Percentiles rank a stretch among this genome's conserved stretches.
Conservation (phyloP, 2,888 invertebrate genomes). For the Ochropleura plecta region DNA sequence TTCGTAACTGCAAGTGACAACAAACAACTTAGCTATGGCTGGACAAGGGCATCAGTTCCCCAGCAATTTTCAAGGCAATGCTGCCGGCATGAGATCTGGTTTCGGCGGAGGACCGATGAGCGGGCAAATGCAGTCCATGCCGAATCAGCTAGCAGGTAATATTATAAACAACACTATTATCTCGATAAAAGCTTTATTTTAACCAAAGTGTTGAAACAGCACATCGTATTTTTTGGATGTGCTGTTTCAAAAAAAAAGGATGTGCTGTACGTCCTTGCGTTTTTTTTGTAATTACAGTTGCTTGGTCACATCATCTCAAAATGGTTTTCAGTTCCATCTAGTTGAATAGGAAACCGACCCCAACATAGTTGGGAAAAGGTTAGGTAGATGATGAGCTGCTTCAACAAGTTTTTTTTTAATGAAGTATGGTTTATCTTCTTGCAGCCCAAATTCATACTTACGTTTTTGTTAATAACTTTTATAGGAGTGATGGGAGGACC, state of each 20-base stretch:
- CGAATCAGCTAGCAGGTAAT: constrained; percentile 90
- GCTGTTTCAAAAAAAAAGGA: too few relatives aligned
- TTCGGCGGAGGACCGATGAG: constrained; percentile 91
- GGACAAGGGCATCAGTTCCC: constrained; percentile 94
- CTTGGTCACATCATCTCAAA: background rate
- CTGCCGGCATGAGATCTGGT: constrained; percentile 91
- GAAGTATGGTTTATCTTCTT: background rate
- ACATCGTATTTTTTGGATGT: too few relatives aligned
- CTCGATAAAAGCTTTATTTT: too few relatives aligned
- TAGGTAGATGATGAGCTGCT: background rate
- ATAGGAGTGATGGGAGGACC: constrained; percentile 90
- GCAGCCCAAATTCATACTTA: background rate
- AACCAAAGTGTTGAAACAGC: too few relatives aligned
- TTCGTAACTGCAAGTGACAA: background rate
- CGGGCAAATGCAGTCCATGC: constrained; percentile 91
- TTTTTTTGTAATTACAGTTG: background rate
- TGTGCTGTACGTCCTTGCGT: too few relatives aligned
- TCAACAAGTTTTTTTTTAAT: background rate
- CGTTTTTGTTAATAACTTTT: constrained; percentile 66
- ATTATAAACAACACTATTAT: background rate
- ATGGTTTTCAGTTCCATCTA: background rate
- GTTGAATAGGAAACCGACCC: background rate
- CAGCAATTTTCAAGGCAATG: constrained; percentile 92
- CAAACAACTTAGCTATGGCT: constrained; percentile 88
- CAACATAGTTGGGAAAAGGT: background rate